These are phyloP conservation scores for Pogonomyrmex barbatus DNA, from an alignment of 1,140 invertebrate genomes.

Conservation along the genomic window DNA sequence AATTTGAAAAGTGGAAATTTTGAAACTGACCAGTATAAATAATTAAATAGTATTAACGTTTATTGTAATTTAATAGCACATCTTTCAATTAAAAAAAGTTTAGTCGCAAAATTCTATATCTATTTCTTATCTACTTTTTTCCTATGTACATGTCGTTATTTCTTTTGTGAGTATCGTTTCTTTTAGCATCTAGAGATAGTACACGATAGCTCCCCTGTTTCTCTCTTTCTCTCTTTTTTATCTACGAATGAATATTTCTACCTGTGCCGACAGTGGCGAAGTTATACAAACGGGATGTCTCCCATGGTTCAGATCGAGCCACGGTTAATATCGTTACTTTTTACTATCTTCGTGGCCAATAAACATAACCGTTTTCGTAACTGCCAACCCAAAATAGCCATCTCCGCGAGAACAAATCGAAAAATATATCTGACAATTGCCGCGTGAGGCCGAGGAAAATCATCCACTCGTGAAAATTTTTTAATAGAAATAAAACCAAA, in stretches of 20 bases:
- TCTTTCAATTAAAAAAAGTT: neutral
- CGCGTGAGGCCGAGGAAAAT: neutral
- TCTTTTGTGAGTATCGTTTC: constrained; percentile 16
- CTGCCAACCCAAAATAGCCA: constrained; percentile 55
- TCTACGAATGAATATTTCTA: constrained; percentile 46
- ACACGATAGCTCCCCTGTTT: neutral
- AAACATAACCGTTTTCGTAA: constrained; percentile 77
- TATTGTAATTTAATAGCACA: neutral
- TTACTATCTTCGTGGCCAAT: constrained; percentile 66
- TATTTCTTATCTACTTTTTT: constrained; percentile 32
- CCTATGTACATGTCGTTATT: constrained; percentile 21
- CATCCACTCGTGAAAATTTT: neutral
- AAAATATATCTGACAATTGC: constrained; percentile 11
- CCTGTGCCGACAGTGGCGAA: constrained; percentile 41
- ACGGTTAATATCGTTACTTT: constrained; percentile 69
- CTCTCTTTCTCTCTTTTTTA: constrained; percentile 44
- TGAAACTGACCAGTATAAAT: neutral
- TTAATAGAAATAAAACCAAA: neutral
- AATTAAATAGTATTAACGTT: neutral
- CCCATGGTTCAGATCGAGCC: constrained; percentile 56
- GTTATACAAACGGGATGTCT: constrained; percentile 43
- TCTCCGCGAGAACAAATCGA: constrained; percentile 46
- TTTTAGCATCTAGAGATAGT: constrained; percentile 12
- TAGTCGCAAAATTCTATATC: neutral
- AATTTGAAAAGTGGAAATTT: neutral